Base-by-base conservation (phyloP, 2,113 vertebrate species). In the Ictidomys tridecemlineatus region DNA sequence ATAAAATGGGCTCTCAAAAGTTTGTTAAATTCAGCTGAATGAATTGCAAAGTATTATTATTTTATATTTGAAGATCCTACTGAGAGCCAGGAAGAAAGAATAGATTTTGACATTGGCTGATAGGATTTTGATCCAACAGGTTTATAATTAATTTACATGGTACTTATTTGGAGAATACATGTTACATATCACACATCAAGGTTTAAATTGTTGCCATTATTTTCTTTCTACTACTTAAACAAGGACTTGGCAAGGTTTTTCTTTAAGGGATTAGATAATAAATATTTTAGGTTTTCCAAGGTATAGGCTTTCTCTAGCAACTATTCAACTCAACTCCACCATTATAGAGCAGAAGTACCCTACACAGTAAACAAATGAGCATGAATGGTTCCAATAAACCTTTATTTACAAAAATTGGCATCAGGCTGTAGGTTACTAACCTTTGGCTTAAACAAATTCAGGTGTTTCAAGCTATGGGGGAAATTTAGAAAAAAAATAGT, bases 111-210 rank as follows among this genome's bases (percentile, higher is more conserved):
- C 76, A 26, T 8, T 90, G 69, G 24, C 76, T 48, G 42, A 72
- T 18, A 39, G 87, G 56, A 8, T 56, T 89, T 94, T 69, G 34
- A 84, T 70, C 48, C 26, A 93, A 48, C 37, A 92, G 39, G 30
- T 85, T 79, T 83, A 11, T 89, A 78, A 93, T 96, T 96, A 83
- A 95, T 94, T 84, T 91, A 58, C 34, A 85, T 89, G 89, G 48
- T 88, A 78, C 74, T 77, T 93, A 73, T 42, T 93, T 96, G 61
- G 42, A 37, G 30, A 34, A 32, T 48, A 61, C 11, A 74, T 48
- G 42, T 67, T 73, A 58, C 16, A 30, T n/a, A 58, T 91, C 14
- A 10, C 22, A 42, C 63, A 72, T 65, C 67, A 78, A 70, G 69
- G 76, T 73, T 95, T 83, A 94, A 86, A 83, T 72, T 74, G 42